phyloP scores from a whole-genome alignment of 2,888 invertebrate species.

The Oegoconia quadripuncta region DNA sequence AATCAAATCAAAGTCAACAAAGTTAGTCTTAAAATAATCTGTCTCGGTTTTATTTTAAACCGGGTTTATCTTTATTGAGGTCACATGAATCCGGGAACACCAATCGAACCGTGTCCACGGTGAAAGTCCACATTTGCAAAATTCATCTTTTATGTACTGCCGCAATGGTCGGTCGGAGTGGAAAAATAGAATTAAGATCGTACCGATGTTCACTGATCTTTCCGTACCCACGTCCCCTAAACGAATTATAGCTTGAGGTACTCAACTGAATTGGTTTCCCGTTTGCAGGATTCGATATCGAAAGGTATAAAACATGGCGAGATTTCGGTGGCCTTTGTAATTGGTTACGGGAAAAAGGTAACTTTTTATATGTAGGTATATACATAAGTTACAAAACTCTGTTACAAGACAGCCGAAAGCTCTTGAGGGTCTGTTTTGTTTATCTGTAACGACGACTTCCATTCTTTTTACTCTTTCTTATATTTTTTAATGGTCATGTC shows the following conservation, averaged over 20 bases:
- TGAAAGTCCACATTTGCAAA: constrained; percentile 34
- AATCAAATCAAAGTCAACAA: background rate
- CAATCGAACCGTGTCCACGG: background rate
- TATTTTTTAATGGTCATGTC: too few relatives aligned
- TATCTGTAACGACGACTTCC: background rate
- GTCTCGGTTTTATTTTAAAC: constrained; percentile 6
- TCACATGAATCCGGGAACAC: constrained; percentile 2
- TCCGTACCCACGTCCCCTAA: constrained; percentile 18
- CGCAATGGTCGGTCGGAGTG: constrained; percentile 27
- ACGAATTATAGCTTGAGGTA: constrained; percentile 21
- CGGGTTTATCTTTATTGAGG: background rate
- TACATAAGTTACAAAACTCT: too few relatives aligned
- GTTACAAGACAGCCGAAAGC: too few relatives aligned
- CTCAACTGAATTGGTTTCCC: constrained; percentile 6
- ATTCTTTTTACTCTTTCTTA: background rate
- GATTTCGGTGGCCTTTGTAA: too few relatives aligned
- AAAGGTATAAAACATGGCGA: too few relatives aligned
- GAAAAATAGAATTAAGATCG: constrained; percentile 35
- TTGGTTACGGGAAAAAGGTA: too few relatives aligned
- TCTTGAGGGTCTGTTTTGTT: too few relatives aligned
- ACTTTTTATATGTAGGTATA: too few relatives aligned
- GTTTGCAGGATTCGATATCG: too few relatives aligned
- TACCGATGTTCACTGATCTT: constrained; percentile 25
- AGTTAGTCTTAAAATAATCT: constrained; percentile 3
- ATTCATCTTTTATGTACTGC: constrained; percentile 48